These are phyloP conservation scores for Cremastinae sp. DNA, from an alignment of 2,888 invertebrate species.

Conservation along the genomic window DNA sequence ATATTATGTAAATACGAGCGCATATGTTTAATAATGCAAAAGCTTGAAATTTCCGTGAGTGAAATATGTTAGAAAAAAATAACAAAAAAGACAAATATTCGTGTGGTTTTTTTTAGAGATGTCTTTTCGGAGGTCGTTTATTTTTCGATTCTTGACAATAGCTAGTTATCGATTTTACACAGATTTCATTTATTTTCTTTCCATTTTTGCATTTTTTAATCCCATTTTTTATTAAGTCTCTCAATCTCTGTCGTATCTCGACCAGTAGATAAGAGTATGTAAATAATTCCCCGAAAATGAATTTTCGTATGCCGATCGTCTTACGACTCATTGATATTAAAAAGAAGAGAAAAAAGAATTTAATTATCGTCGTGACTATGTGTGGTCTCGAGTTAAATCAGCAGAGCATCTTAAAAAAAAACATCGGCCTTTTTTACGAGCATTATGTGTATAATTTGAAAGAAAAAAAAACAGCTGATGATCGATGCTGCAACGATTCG, in stretches of 20 bases:
- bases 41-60: constrained; percentile 40
- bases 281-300: constrained; percentile 43
- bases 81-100: constrained; percentile 3
- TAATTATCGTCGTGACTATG: constrained; percentile 45
- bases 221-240: neutral
- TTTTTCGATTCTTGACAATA: neutral
- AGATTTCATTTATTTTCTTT: neutral
- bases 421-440: constrained; percentile 57
- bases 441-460: constrained; percentile 40
- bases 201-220: constrained; percentile 11
- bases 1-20: constrained; percentile 52
- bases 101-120: constrained; percentile 22
- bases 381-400: constrained; percentile 48
- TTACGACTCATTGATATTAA: constrained; percentile 3
- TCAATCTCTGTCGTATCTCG: constrained; percentile 18
- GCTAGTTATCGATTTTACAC: neutral
- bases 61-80: constrained; percentile 10
- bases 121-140: constrained; percentile 16
- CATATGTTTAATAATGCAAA: constrained; percentile 42
- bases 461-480: neutral
- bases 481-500: neutral
- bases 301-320: constrained; percentile 26
- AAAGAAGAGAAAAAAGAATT: neutral
- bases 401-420: constrained; percentile 17
- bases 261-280: constrained; percentile 38